Conservation (phyloP, 2,888 invertebrate species). For the Spisula subtruncata region DNA sequence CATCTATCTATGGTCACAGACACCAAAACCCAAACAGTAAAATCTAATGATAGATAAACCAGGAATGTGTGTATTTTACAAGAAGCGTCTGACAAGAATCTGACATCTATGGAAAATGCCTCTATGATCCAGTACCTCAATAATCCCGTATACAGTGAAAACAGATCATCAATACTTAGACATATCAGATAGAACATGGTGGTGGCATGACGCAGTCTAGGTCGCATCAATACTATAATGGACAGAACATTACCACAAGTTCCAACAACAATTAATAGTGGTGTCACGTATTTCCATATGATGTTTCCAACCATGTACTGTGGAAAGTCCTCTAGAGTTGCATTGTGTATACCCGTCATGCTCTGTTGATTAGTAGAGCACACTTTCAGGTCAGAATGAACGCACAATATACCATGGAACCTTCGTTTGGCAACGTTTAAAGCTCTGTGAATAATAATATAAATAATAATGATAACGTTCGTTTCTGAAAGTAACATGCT, state of each 20-base stretch:
- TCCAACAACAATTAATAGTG: constrained; percentile 71
- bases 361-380: not conserved
- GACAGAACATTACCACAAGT: constrained; percentile 75
- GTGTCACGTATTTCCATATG: constrained; percentile 73
- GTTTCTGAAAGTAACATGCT: too few relatives aligned
- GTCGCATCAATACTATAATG: constrained; percentile 71
- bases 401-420: too few relatives aligned
- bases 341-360: not conserved
- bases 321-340: constrained; percentile 30
- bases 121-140: constrained; percentile 76
- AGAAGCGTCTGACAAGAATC: constrained; percentile 72
- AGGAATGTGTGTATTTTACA: constrained; percentile 84
- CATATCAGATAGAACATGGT: constrained; percentile 77
- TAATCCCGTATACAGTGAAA: constrained; percentile 74
- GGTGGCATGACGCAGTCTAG: constrained; percentile 67
- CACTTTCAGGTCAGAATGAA: too few relatives aligned
- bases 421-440: too few relatives aligned
- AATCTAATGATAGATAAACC: constrained; percentile 82
- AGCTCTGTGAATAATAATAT: too few relatives aligned
- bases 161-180: constrained; percentile 73
- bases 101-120: constrained; percentile 72
- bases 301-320: constrained; percentile 54
- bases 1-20: constrained; percentile 84
- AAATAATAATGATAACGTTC: too few relatives aligned
- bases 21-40: constrained; percentile 84